Evolutionary conservation across 2,797 vertebrate species (phyloP), one percentile per base, ranked within the genome.

Genomic region (Arrhamphus sclerolepis): DNA sequence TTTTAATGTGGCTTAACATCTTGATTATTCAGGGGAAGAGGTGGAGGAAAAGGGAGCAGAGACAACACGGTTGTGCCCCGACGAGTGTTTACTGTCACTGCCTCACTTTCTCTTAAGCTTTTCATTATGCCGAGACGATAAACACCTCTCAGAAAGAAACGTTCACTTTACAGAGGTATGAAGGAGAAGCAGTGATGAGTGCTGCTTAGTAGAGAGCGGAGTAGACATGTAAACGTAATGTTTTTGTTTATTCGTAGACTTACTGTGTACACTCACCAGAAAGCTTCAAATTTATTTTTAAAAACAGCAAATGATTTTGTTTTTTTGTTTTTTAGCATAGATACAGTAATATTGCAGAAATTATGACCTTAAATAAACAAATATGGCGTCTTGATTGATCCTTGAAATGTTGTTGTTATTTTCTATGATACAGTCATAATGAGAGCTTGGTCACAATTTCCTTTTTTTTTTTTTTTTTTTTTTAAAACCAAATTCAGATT

Each of bases 1-100:
- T 92, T 97, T 96, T 97, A 96, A 97, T 97, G 95, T 94, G 93
- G 93, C 94, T 95, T 95, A 96, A 96, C 95, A 95, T 97, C 95
- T 96, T 95, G 95, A 97, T 95, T 94, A 92, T 92, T 92, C 69
- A 65, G 77, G 69, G 79, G 78, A 80, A 67, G 77, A 81, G 77
- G 77, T 40, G 78, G 64, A 71, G 83, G 57, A 67, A 67, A 78
- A 77, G 78, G 59, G 78, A 84, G 78, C 62, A 16, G 66, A 87
- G 81, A 85, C 82, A 72, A 87, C 87, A 73, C 56, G 44, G 84
- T 81, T 86, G 85, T 82, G 79, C 84, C 68, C 78, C 69, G 88
- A 89, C 84, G 89, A 89, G 81, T 88, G 87, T 85, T 87, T 83
- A 86, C 88, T 87, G 84, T 82, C 68, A 52, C 77, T 47, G 82